Conservation (phyloP, 1,140 invertebrate species). For the Holotrichia oblita region DNA sequence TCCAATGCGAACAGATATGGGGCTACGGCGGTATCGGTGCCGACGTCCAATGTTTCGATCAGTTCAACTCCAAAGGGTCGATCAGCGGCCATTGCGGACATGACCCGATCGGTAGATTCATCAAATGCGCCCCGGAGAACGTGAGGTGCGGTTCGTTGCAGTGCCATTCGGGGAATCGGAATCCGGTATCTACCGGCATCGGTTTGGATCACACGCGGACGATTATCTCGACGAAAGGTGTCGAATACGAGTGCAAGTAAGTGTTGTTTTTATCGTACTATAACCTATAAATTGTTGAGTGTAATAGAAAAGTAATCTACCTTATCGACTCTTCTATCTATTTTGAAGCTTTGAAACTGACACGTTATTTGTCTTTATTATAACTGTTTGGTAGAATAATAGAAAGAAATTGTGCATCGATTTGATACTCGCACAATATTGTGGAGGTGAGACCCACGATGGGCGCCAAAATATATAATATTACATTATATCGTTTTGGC, state of each 20-base stretch:
- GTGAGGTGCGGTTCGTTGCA: conserved; percentile 90
- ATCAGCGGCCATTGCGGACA: conserved; percentile 93
- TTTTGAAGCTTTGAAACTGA: too few species aligned
- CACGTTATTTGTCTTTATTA: too few species aligned
- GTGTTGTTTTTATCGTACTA: too few species aligned
- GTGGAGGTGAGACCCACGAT: too few species aligned
- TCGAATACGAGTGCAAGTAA: conserved; percentile 93
- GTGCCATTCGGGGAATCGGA: conserved; percentile 84
- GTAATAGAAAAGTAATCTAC: too few species aligned
- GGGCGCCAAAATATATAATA: too few species aligned
- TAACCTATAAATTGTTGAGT: too few species aligned
- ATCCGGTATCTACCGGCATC: conserved; percentile 75
- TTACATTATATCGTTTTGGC: too few species aligned
- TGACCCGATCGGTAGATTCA: conserved; percentile 78
- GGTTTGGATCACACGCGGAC: conserved; percentile 80
- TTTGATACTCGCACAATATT: too few species aligned
- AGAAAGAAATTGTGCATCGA: too few species aligned
- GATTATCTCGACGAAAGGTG: conserved; percentile 84
- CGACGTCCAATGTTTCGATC: conserved; percentile 88
- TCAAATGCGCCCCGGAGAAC: conserved; percentile 88
- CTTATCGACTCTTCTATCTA: too few species aligned
- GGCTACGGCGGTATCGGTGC: conserved; percentile 77
- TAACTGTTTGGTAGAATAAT: too few species aligned
- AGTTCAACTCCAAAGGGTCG: conserved; percentile 94
- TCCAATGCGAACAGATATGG: conserved; percentile 93